Conservation (phyloP, 2,888 invertebrate species). For the Zele albiditarsus region DNA sequence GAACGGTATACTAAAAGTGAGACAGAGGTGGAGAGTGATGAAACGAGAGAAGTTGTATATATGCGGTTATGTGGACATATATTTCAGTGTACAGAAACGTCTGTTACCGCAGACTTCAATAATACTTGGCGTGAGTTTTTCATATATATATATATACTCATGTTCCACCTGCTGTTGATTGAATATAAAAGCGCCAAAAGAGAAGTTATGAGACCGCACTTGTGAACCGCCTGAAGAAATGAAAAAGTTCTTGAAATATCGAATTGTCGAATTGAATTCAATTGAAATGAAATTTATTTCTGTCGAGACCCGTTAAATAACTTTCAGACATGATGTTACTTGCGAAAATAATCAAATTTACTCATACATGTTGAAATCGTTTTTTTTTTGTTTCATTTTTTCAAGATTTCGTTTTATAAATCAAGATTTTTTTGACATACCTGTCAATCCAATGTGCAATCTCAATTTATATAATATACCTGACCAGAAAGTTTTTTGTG, state of each 20-base stretch:
- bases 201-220: conserved; percentile 30
- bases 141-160: conserved; percentile 14
- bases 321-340: not conserved
- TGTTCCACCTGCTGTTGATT: conserved; percentile 32
- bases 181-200: conserved; percentile 28
- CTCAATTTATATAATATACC: not conserved
- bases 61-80: conserved; percentile 21
- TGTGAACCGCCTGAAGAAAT: conserved; percentile 9
- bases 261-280: conserved; percentile 12
- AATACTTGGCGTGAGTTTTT: conserved; percentile 21
- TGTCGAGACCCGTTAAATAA: not conserved
- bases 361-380: not conserved
- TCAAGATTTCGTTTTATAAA: not conserved
- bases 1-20: not conserved
- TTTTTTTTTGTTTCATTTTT: not conserved
- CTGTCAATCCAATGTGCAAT: not conserved
- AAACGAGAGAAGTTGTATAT: conserved; percentile 27
- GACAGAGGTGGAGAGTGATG: conserved; percentile 2
- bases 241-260: conserved; percentile 22
- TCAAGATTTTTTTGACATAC: not conserved
- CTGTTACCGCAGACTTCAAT: conserved; percentile 36
- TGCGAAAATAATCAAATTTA: not conserved
- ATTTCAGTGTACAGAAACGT: conserved; percentile 28
- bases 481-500: not conserved
- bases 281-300: conserved; percentile 16